Percentiles rank a stretch among this genome's conserved stretches.
Conservation (phyloP, 2,113 vertebrate genomes). For the Melanerpes formicivorus region DNA sequence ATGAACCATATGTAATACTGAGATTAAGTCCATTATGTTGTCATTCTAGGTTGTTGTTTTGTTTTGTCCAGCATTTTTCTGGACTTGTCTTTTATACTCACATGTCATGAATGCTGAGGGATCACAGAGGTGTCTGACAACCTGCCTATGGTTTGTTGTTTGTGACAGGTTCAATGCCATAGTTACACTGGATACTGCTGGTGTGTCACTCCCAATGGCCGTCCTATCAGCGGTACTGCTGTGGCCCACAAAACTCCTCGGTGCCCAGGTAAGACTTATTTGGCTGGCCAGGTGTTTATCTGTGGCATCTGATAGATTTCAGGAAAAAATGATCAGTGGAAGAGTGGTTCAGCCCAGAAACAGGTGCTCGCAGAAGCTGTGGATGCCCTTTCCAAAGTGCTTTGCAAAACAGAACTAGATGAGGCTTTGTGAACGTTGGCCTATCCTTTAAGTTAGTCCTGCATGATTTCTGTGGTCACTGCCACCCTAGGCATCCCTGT, state of each 20-base stretch:
- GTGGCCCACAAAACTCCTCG: constrained; percentile 97
- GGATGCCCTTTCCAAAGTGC: neutral
- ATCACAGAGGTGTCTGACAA: neutral
- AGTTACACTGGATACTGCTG: constrained; percentile 98
- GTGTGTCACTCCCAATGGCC: constrained; percentile 93
- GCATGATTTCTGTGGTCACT: neutral
- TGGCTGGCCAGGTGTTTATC: neutral
- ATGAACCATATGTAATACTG: neutral
- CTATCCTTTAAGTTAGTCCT: neutral
- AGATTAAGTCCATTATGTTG: neutral
- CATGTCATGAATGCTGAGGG: neutral
- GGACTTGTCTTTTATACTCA: neutral
- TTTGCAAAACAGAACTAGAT: neutral
- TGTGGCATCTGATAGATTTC: neutral
- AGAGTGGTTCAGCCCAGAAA: neutral
- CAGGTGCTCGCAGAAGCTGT: neutral
- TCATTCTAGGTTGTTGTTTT: neutral
- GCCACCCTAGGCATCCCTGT: neutral
- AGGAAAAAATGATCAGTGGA: neutral
- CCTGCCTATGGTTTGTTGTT: neutral
- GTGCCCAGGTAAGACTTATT: constrained; percentile 85
- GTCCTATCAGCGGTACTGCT: constrained; percentile 94
- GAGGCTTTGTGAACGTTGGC: neutral
- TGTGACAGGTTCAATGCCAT: constrained; percentile 91
- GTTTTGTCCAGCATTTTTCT: neutral